Percentiles rank a stretch among this genome's conserved stretches.
phyloP scores from a whole-genome alignment of 1,140 invertebrate species.

The Pogonus chalceus region DNA sequence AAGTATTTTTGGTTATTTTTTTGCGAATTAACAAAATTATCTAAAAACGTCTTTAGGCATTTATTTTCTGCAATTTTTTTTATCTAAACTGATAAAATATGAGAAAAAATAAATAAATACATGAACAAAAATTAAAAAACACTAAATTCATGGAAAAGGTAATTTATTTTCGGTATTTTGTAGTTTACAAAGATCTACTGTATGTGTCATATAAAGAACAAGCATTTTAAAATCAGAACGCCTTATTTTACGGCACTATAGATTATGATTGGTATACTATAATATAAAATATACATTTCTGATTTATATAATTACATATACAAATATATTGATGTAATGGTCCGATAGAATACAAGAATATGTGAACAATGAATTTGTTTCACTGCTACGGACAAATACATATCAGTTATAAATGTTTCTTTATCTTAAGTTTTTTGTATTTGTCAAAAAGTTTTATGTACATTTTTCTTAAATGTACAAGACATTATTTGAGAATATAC shows the following conservation, averaged over 20 bases:
- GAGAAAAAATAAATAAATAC: too few species aligned
- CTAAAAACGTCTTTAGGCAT: too few species aligned
- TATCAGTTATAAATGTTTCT: too few species aligned
- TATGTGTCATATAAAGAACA: neutral
- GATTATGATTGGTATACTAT: neutral
- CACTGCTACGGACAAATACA: too few species aligned
- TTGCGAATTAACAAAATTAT: too few species aligned
- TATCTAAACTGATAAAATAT: too few species aligned
- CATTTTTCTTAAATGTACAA: neutral
- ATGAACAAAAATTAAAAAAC: too few species aligned
- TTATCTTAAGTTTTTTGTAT: neutral
- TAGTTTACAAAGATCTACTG: slow-evolving; percentile 1
- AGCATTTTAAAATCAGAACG: neutral
- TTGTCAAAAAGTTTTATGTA: neutral
- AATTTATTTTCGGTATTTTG: neutral
- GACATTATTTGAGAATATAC: neutral
- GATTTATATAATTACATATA: neutral
- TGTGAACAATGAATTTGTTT: neutral
- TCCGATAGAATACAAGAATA: neutral
- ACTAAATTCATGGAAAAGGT: slow-evolving; percentile 5
- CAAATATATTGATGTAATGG: slow-evolving; percentile 4
- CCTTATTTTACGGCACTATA: neutral
- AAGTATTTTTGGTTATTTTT: too few species aligned
- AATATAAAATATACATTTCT: slow-evolving; percentile 6
- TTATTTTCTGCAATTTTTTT: too few species aligned